Evolutionary conservation across 2,888 invertebrate genomes (phyloP), one percentile per base, ranked within the genome.

Genomic region (Orthosia incerta): DNA sequence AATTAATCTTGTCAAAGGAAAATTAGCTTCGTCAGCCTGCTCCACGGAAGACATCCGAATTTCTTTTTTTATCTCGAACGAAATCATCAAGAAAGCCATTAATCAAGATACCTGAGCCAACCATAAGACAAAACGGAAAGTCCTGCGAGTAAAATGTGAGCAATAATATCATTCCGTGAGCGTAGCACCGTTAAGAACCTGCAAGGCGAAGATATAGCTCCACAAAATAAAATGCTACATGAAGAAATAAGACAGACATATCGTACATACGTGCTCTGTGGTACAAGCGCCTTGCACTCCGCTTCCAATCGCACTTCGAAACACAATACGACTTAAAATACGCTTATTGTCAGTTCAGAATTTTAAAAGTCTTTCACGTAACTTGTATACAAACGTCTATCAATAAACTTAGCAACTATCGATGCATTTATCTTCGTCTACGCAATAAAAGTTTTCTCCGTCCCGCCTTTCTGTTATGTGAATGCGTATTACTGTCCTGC

Each of bases 261-360:
- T 91, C 82, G 88, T 93, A 94, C 93, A 89, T 94, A 94, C 94
- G 93, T 93, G 93, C 87, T 89, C 83, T 80, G 88, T 73, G 77
- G 88, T 76, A 87, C 85, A 86, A 91, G 80, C 81, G 80, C 68
- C 83, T 76, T 85, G 83, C 86, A 87, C 81, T 82, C 69, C 71
- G 73, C 67, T 62, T 71, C 73, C 75, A 74, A 77, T 82, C 78
- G 76, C 88, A 86, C 85, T 81, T 76, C 48, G 64, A 81, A 85
- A 86, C 82, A 88, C 83, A 87, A 88, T 86, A 88, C 76, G 82
- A 88, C 86, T 86, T 87, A 90, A 83, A 87, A 86, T 89, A 90
- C 79, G 80, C 64, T 93, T 93, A 93, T 92, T 93, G 92, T 93
- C 93, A 89, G 88, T 91, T 89, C 85, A 82, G 84, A 89, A 88